Conservation (phyloP, 1,140 invertebrate genomes). For the Campoletis sonorensis region DNA sequence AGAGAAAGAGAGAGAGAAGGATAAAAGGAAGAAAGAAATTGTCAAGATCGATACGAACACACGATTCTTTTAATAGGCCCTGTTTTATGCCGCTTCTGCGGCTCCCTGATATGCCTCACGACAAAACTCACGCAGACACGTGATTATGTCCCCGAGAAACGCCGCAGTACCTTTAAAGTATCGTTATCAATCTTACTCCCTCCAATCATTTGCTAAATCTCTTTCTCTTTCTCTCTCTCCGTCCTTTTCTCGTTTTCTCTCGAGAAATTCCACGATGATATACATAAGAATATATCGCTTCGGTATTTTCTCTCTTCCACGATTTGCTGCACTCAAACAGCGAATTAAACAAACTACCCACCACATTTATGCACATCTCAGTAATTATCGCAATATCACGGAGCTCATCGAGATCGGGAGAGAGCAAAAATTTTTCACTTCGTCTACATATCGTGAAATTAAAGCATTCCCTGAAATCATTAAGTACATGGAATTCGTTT, state of each 20-base stretch:
- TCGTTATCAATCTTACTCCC: conserved; percentile 9
- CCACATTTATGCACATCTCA: neutral
- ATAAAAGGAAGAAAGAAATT: conserved; percentile 15
- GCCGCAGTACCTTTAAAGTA: conserved; percentile 6
- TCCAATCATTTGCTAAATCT: neutral
- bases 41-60: conserved; percentile 32
- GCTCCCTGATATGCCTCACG: conserved; percentile 12
- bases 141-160: neutral
- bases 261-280: neutral
- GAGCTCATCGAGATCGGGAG: neutral
- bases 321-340: neutral
- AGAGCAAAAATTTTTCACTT: neutral
- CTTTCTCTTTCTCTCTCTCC: neutral
- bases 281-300: neutral
- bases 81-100: conserved; percentile 18
- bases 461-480: neutral
- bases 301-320: neutral
- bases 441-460: neutral
- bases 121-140: neutral
- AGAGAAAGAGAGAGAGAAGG: neutral
- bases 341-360: neutral
- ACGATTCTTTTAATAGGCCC: conserved; percentile 34
- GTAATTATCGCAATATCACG: neutral
- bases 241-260: neutral
- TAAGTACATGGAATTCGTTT: no score